phyloP scores from a whole-genome alignment of 2,113 vertebrate genomes.

The Centropus bengalensis region DNA sequence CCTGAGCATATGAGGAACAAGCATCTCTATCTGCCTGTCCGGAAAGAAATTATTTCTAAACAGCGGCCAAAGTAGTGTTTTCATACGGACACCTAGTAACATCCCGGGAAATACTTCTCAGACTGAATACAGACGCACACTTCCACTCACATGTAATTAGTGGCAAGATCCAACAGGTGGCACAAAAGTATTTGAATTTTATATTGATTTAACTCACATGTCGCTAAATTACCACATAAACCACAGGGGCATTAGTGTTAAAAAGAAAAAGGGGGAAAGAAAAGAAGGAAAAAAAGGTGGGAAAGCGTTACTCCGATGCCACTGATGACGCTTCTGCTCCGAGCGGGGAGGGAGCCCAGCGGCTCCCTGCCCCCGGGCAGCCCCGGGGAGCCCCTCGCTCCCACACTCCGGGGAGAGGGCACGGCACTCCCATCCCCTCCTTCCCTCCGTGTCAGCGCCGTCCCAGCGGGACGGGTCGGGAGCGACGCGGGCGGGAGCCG shows the following conservation, averaged over 20 bases:
- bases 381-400: background rate
- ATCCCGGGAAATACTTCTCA: background rate
- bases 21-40: background rate
- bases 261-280: too few species aligned
- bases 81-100: background rate
- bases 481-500: too few species aligned
- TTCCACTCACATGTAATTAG: slow-evolving; percentile 72
- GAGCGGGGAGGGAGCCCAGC: background rate
- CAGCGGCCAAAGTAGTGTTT: background rate
- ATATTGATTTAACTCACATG: slow-evolving; percentile 36
- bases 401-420: background rate
- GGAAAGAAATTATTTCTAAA: background rate
- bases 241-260: background rate
- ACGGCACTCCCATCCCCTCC: too few species aligned
- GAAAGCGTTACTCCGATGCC: background rate
- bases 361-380: background rate
- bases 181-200: slow-evolving; percentile 81
- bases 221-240: slow-evolving; percentile 31
- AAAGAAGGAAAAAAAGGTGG: accelerated
- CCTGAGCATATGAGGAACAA: background rate
- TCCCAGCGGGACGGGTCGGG: too few species aligned
- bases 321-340: accelerated
- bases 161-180: slow-evolving; percentile 81
- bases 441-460: too few species aligned
- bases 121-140: background rate